These are phyloP conservation scores for Drosophila ambigua DNA, from an alignment of 1,140 invertebrate genomes.

Conservation along the genomic window DNA sequence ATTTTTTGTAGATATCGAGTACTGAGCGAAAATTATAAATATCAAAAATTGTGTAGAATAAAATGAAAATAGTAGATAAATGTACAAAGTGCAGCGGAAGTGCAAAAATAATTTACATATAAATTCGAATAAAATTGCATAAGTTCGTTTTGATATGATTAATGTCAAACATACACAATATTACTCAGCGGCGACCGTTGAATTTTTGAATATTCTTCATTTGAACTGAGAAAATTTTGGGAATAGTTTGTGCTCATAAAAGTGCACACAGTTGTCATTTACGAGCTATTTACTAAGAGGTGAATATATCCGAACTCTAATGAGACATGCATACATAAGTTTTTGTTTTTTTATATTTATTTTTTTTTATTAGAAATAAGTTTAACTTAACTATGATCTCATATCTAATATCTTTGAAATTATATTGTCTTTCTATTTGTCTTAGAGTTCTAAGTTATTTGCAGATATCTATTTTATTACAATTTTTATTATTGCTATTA, in stretches of 20 bases:
- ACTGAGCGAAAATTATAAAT: slow-evolving; percentile 44
- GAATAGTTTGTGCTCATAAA: slow-evolving; percentile 14
- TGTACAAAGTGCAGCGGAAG: slow-evolving; percentile 31
- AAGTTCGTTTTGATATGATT: slow-evolving; percentile 42
- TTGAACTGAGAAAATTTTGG: background rate
- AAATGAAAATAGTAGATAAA: slow-evolving; percentile 4
- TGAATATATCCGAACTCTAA: slow-evolving; percentile 40
- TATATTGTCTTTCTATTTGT: no score
- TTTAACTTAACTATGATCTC: no score
- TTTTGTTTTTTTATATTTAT: no score
- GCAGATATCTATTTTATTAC: no score
- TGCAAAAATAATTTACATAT: slow-evolving; percentile 33
- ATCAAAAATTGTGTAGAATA: slow-evolving; percentile 20
- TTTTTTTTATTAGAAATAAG: no score
- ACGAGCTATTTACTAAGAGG: slow-evolving; percentile 53
- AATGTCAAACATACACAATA: slow-evolving; percentile 21
- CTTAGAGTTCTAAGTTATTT: no score
- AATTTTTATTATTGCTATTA: no score
- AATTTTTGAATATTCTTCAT: slow-evolving; percentile 13
- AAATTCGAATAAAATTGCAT: slow-evolving; percentile 58
- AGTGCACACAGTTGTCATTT: slow-evolving; percentile 18
- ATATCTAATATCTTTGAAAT: no score
- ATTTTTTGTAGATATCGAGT: slow-evolving; percentile 14
- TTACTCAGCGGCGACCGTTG: slow-evolving; percentile 5
- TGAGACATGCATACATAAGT: no score